Conservation (phyloP, 2,113 vertebrate genomes). For the Picathartes gymnocephalus region DNA sequence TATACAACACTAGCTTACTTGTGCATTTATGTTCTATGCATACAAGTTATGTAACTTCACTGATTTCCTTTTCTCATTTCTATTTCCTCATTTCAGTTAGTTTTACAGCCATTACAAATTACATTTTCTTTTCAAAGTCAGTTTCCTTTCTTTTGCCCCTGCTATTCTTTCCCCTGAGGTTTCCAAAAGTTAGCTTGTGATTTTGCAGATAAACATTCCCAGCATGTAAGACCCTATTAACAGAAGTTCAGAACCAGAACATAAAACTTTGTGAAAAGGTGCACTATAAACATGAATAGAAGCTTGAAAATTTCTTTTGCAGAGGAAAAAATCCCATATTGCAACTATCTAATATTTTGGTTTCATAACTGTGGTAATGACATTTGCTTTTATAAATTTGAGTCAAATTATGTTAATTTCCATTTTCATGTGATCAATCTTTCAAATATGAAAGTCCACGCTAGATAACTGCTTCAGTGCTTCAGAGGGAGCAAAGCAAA, state of each 20-base stretch:
- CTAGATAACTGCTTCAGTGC: background rate
- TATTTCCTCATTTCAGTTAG: conserved; percentile 4
- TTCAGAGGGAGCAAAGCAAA: background rate
- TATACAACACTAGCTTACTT: background rate
- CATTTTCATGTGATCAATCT: background rate
- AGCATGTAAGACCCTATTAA: background rate
- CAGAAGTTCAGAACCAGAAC: background rate
- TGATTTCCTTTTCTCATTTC: background rate
- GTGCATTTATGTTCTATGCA: background rate
- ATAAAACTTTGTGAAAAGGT: background rate
- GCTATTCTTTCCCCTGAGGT: background rate
- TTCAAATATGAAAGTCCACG: background rate
- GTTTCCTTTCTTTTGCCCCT: background rate
- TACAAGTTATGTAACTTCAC: background rate
- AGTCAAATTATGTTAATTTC: background rate
- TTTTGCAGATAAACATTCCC: conserved; percentile 11
- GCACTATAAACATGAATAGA: background rate
- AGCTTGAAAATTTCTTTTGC: background rate
- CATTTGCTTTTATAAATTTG: background rate
- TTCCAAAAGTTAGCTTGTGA: background rate
- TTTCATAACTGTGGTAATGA: background rate
- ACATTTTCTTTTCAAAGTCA: background rate
- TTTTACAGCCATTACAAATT: conserved; percentile 13
- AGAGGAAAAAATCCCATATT: background rate
- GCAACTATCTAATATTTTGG: background rate